These are phyloP conservation scores for Engystomops pustulosus DNA, from an alignment of 2,113 vertebrate genomes.

Conservation along the genomic window DNA sequence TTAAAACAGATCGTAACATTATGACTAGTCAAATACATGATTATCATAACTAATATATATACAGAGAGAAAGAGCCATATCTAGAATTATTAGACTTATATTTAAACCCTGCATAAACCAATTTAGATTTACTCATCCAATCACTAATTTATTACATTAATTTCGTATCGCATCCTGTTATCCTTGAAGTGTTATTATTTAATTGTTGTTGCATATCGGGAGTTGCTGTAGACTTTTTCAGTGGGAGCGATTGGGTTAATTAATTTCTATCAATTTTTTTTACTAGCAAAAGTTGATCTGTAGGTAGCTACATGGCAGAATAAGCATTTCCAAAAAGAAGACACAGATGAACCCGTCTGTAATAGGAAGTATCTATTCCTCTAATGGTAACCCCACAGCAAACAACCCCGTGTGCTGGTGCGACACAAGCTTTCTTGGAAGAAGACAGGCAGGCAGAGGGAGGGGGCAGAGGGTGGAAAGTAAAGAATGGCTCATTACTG, in stretches of 20 bases:
- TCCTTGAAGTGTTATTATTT: no score
- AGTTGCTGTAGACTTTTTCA: background rate
- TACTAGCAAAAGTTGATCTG: background rate
- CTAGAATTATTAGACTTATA: no score
- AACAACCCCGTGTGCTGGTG: background rate
- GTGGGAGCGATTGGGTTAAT: background rate
- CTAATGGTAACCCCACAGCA: background rate
- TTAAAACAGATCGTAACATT: no score
- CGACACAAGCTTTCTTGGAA: conserved; percentile 14
- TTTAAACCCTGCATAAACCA: background rate
- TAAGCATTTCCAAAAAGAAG: background rate
- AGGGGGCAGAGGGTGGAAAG: conserved; percentile 2
- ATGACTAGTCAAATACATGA: no score
- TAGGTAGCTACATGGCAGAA: background rate
- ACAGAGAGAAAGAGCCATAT: no score
- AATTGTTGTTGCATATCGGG: background rate
- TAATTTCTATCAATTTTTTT: background rate
- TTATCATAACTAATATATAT: no score
- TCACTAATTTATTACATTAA: background rate
- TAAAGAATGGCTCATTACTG: conserved; percentile 43
- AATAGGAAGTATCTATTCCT: background rate
- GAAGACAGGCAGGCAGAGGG: conserved; percentile 28
- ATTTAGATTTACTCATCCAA: background rate
- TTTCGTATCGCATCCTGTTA: background rate
- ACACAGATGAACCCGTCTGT: background rate